Evolutionary conservation across 23 tunicate genomes (phyloP).

Genomic region (Trididemnum nubilum): DNA sequence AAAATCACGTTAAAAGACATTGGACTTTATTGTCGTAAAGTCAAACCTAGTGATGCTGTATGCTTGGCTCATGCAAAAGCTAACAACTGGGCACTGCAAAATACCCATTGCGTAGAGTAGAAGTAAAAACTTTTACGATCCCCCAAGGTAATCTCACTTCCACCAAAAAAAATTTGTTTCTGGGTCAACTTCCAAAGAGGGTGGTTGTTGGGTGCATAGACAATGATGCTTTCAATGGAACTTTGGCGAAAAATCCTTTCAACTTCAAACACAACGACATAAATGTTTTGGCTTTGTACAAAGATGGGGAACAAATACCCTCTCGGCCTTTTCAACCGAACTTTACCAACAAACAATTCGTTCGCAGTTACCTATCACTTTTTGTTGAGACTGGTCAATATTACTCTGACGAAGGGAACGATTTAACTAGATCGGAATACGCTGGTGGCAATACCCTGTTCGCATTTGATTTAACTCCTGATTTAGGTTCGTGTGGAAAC

Average conservation of each 20-base stretch:
- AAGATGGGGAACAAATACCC: slow-evolving; percentile 29
- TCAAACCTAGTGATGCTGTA: slow-evolving; percentile 13
- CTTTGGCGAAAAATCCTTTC: slow-evolving; percentile 1
- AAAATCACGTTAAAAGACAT: slow-evolving; percentile 1
- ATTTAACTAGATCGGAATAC: slow-evolving; percentile 12
- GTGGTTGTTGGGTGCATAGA: slow-evolving; percentile 40
- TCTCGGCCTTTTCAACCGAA: slow-evolving; percentile 15
- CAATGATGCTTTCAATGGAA: slow-evolving; percentile 37
- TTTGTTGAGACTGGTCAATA: slow-evolving; percentile 12
- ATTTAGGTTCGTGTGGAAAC: neutral
- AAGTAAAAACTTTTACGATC: slow-evolving; percentile 16
- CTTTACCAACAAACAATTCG: neutral
- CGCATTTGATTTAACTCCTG: slow-evolving; percentile 42
- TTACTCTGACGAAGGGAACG: slow-evolving; percentile 14
- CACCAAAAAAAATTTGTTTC: slow-evolving; percentile 17
- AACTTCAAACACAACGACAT: slow-evolving; percentile 28
- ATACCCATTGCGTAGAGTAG: slow-evolving; percentile 28
- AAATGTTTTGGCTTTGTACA: slow-evolving; percentile 12
- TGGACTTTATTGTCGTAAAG: slow-evolving; percentile 16
- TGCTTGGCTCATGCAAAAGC: slow-evolving; percentile 35
- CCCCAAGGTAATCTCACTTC: slow-evolving; percentile 25
- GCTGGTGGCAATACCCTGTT: slow-evolving; percentile 25
- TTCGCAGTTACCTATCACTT: slow-evolving; percentile 18
- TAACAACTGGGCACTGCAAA: slow-evolving; percentile 4
- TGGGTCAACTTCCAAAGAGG: slow-evolving; percentile 43